Conservation (phyloP, 2,113 vertebrate genomes). For the Sceloporus undulatus region DNA sequence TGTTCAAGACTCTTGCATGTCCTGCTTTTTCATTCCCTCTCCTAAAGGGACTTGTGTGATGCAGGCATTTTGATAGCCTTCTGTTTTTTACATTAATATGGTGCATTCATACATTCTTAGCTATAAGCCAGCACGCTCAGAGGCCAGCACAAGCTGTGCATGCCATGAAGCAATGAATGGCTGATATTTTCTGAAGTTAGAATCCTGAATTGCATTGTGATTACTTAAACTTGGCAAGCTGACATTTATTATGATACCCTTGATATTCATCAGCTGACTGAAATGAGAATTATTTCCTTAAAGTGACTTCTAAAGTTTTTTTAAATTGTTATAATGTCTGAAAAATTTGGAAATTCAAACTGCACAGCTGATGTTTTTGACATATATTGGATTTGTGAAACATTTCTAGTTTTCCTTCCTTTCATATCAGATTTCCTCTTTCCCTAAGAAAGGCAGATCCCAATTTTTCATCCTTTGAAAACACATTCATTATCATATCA, state of each 20-base stretch:
- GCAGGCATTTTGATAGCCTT: conserved; percentile 5
- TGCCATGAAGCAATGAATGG: background rate
- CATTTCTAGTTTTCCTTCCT: background rate
- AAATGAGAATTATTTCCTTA: background rate
- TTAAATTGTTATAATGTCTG: background rate
- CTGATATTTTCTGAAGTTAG: conserved; percentile 5
- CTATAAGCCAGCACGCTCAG: background rate
- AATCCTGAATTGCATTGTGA: background rate
- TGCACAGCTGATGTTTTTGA: background rate
- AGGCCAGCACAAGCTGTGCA: background rate
- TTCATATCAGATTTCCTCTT: no score
- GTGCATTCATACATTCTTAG: rapidly evolving
- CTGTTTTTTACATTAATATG: rapidly evolving
- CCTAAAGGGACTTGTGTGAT: background rate
- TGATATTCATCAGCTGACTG: background rate
- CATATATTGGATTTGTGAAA: background rate
- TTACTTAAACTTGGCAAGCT: background rate
- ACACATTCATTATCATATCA: background rate
- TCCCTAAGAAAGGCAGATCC: background rate
- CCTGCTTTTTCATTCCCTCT: background rate
- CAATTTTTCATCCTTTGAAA: background rate
- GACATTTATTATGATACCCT: background rate
- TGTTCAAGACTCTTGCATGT: background rate
- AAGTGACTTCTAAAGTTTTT: background rate
- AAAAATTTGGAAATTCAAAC: background rate